Percentiles rank a stretch among this genome's conserved stretches.
phyloP scores from a whole-genome alignment of 2,888 invertebrate species.

The Molanna angustata region DNA sequence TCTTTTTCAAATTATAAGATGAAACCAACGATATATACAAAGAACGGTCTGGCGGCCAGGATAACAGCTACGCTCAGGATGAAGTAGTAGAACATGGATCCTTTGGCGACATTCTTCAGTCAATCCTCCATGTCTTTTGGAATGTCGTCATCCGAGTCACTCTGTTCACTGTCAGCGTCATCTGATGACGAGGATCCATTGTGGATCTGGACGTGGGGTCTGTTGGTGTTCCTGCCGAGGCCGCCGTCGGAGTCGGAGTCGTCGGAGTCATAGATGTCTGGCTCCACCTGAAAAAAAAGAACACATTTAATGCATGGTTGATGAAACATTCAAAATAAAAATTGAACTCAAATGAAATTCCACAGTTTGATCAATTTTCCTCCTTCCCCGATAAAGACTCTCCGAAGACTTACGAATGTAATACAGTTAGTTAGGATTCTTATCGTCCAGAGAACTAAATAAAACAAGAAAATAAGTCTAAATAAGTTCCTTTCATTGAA shows the following conservation, averaged over 20 bases:
- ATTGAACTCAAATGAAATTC: no score
- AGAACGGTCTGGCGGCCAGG: slow-evolving; percentile 2
- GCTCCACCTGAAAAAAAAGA: slow-evolving; percentile 1
- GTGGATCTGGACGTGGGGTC: slow-evolving; percentile 8
- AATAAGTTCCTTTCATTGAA: no score
- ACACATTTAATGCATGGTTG: no score
- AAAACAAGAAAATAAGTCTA: no score
- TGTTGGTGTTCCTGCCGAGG: slow-evolving; percentile 23
- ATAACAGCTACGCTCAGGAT: neutral
- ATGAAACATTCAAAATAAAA: no score
- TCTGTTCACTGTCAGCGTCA: slow-evolving; percentile 8
- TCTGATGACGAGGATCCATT: neutral
- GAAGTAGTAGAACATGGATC: neutral
- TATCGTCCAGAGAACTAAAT: no score
- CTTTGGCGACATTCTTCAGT: slow-evolving; percentile 4
- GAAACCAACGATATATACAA: neutral
- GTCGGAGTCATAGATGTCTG: neutral
- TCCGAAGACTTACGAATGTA: no score
- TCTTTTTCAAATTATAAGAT: no score
- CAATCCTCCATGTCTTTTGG: neutral
- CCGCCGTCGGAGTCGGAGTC: slow-evolving; percentile 19
- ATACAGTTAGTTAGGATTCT: no score
- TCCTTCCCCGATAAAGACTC: no score
- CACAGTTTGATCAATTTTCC: no score
- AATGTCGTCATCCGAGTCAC: slow-evolving; percentile 6